A percentile compares a stretch with the other conserved stretches of the same genome.
phyloP scores from a whole-genome alignment of 2,888 invertebrate species.

The Melanostoma mellinum region DNA sequence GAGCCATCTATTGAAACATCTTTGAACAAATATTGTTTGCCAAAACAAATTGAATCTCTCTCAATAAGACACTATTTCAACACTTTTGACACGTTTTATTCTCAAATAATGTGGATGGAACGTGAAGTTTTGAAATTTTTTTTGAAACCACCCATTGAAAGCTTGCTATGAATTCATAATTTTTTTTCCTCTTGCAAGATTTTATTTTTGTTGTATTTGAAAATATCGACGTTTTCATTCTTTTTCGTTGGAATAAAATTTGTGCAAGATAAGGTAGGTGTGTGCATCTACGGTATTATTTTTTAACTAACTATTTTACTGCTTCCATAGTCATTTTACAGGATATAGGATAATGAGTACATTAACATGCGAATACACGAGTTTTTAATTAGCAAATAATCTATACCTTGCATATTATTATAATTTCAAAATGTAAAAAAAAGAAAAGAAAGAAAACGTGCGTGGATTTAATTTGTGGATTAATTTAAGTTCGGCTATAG shows the following conservation, averaged over 20 bases:
- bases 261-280: constrained; percentile 16
- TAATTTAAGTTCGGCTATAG: too few species aligned
- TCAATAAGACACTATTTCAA: constrained; percentile 64
- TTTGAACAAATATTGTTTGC: constrained; percentile 63
- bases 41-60: constrained; percentile 68
- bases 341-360: too few species aligned
- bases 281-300: constrained; percentile 34
- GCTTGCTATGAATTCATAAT: constrained; percentile 64
- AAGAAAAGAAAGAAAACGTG: too few species aligned
- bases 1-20: constrained; percentile 46
- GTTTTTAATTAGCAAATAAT: too few species aligned
- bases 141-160: constrained; percentile 45
- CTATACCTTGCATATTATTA: too few species aligned
- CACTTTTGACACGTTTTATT: constrained; percentile 67
- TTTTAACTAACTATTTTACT: background rate
- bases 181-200: constrained; percentile 18
- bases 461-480: too few species aligned
- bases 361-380: too few species aligned
- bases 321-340: too few species aligned
- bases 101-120: constrained; percentile 64
- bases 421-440: too few species aligned
- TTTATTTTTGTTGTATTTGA: constrained; percentile 37
- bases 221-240: constrained; percentile 34
- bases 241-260: constrained; percentile 35
- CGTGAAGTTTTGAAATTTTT: constrained; percentile 62